phyloP scores from a whole-genome alignment of 2,797 vertebrate genomes.

The Periparus ater region DNA sequence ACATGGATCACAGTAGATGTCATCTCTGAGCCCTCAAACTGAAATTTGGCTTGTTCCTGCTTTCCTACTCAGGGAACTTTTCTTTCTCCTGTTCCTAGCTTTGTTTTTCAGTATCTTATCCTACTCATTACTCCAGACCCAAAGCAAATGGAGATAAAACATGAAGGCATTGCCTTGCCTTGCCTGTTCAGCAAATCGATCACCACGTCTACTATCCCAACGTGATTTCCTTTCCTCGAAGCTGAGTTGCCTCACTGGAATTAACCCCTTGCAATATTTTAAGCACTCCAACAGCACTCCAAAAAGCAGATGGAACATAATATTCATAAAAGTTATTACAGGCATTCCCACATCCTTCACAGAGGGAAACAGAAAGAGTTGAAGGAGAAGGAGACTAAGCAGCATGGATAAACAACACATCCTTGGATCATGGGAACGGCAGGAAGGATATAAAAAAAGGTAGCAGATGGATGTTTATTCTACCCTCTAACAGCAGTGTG shows the following conservation, averaged over 20 bases:
- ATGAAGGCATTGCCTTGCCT: neutral
- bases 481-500: neutral
- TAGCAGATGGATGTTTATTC: constrained; percentile 35
- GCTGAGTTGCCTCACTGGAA: neutral
- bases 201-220: neutral
- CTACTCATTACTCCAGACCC: neutral
- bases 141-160: neutral
- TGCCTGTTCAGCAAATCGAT: neutral
- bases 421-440: neutral
- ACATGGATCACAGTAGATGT: neutral
- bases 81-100: neutral
- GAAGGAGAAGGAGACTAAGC: constrained; percentile 23
- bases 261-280: neutral
- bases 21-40: neutral
- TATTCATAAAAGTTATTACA: constrained; percentile 27
- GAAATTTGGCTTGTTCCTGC: neutral
- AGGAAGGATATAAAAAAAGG: constrained; percentile 16
- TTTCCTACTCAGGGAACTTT: neutral
- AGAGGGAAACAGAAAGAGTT: constrained; percentile 1
- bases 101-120: neutral
- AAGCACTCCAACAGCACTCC: neutral
- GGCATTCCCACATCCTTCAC: neutral
- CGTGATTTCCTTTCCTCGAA: neutral
- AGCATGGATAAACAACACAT: constrained; percentile 12
- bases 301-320: constrained; percentile 13